Evolutionary conservation across 1,140 invertebrate species (phyloP), one percentile per base, ranked within the genome.

Genomic region (Dreissena rostriformis): DNA sequence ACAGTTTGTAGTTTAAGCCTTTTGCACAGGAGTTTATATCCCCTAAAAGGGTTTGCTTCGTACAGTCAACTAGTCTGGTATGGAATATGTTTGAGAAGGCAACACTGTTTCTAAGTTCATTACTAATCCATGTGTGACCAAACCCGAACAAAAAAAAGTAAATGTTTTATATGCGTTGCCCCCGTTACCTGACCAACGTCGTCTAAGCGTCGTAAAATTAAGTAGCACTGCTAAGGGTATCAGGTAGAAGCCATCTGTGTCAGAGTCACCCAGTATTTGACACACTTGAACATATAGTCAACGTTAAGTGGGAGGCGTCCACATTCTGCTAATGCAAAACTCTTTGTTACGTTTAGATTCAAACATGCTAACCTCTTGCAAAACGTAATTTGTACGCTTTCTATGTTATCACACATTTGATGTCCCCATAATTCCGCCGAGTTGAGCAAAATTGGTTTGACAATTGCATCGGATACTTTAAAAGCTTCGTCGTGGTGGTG

Each of bases 391-490:
- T 68, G 66, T 26, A 68, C 24, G 24, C 29, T 17, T 68, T 68
- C 66, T 24, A 10, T 68, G 6, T 28, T 26, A 28, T 24, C 24
- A 68, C 66, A 68, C 24, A 26, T 17, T 68, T 68, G 24, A 29
- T 68, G 29, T 68, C 24, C 66, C 24, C 66, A 68, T 68, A 68
- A 28, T 68, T 68, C 66, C 6, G n/a, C 66, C 29, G 66, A 26
- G 24, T 26, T 11, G 6, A 8, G 24, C 66, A 68, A 68, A 11
- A 68, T 68, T 68, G 66, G 17, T 68, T 24, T 26, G 29, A 68
- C 24, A 28, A 29, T 26, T 19, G 17, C 24, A 29, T 68, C 66
- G 29, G 24, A 68, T 22, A 68, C 7, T 26, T n/a, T 68, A 26
- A 68, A 26, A 28, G 66, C 15, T 68, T 22, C 24, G 39, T 22